Evolutionary conservation across 1,140 invertebrate genomes (phyloP).

Genomic region (Lucilia cuprina): DNA sequence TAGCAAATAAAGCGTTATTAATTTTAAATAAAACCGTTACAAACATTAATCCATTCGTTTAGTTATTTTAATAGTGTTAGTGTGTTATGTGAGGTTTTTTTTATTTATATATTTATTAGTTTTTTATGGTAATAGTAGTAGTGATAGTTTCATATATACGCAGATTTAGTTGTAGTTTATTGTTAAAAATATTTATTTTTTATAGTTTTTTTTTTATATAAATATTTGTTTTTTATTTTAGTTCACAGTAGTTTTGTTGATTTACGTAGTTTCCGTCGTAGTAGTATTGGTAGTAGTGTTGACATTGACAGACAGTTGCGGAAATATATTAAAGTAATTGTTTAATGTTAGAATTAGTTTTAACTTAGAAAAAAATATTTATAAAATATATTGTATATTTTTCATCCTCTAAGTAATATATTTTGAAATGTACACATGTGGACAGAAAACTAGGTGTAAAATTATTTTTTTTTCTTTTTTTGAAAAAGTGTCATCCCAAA

Average conservation of each 20-base stretch:
- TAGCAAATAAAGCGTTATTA: background rate
- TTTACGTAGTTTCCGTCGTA: constrained; percentile 15
- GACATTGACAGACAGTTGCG: background rate
- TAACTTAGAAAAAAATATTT: background rate
- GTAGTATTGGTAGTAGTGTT: constrained; percentile 12
- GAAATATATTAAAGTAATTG: constrained; percentile 32
- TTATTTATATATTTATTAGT: background rate
- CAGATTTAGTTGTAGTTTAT: background rate
- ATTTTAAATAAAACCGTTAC: background rate
- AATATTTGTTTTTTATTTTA: constrained; percentile 31
- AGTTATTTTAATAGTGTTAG: too few species aligned
- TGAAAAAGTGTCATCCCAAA: too few species aligned
- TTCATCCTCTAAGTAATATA: too few species aligned
- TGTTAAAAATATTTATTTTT: background rate
- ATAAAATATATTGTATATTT: too few species aligned
- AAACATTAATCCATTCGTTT: background rate
- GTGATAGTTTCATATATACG: too few species aligned
- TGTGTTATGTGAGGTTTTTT: background rate
- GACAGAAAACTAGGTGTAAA: too few species aligned
- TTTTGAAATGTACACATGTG: too few species aligned
- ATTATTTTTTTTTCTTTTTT: too few species aligned
- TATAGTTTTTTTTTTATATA: constrained; percentile 1
- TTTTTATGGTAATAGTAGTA: background rate
- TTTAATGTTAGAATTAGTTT: constrained; percentile 5
- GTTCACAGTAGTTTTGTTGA: background rate